Percentiles rank a stretch among this genome's conserved stretches.
phyloP scores from a whole-genome alignment of 2,113 vertebrate species.

The Semnopithecus entellus region DNA sequence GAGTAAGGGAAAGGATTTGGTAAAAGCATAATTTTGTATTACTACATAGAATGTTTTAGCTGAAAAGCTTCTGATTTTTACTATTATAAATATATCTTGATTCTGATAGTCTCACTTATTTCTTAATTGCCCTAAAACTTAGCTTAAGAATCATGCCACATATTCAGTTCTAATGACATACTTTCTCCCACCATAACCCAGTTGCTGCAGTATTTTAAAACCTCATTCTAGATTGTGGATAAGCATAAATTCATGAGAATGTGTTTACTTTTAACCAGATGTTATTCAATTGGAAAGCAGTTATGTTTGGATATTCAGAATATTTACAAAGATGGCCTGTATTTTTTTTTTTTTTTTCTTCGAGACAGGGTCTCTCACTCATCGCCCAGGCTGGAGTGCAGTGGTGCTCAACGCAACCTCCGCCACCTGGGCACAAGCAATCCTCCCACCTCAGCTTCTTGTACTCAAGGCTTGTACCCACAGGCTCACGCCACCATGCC shows the following conservation, averaged over 20 bases:
- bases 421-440: no score
- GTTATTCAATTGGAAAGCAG: not conserved
- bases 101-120: not conserved
- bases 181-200: not conserved
- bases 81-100: not conserved
- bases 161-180: not conserved
- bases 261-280: not conserved
- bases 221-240: not conserved
- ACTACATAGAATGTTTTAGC: not conserved
- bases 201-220: slow-evolving; percentile 5
- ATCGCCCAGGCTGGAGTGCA: no score
- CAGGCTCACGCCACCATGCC: no score
- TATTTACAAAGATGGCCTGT: not conserved
- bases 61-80: slow-evolving; percentile 15
- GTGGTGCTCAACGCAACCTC: no score
- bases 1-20: not conserved
- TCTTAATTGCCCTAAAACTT: not conserved
- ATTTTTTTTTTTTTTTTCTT: not conserved
- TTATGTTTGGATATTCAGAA: not conserved
- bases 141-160: not conserved
- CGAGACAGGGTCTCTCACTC: no score
- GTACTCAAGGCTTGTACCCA: no score
- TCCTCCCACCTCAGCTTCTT: no score
- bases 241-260: not conserved
- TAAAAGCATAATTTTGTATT: slow-evolving; percentile 14